Base-by-base conservation (phyloP, 2,797 vertebrate genomes). In the Gallirallus australis region DNA sequence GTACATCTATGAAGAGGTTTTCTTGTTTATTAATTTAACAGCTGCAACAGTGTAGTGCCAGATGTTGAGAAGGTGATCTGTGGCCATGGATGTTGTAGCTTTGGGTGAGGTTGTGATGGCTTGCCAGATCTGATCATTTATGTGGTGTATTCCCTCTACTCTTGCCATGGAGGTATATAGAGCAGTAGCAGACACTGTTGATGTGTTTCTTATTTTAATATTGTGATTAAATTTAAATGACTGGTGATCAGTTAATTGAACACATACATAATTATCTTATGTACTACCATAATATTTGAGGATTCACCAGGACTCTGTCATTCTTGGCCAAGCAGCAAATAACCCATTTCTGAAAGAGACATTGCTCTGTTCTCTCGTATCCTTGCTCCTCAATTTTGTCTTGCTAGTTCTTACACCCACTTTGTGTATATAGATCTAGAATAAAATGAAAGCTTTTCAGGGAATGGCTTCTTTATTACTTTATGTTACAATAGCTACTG, bases 201-300 rank as follows among this genome's bases (percentile, higher is more conserved):
- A 60, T 86, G n/a, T 76, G 9, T 79, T 94, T 69, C 40, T 90
- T 90, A 79, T 93, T 93, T 94, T 92, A 91, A 81, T 90, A 47
- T 40, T 82, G 30, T 80, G 88, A 92, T 95, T 83, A 84, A 87
- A 77, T 85, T 77, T 92, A 84, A 93, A 84, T 87, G 8, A 77
- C 33, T 93, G 59, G 69, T 70, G 64, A 93, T 81, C 63, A 45
- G 31, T 77, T 94, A 90, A 96, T 75, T 85, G 37, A 81, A 50
- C 25, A 35, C 35, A 64, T 86, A 84, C 31, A 47, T 70, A 88
- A 73, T 84, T 69, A 31, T 90, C 56, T 79, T 77, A 59, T 47
- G 33, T 94, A 47, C 53, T 90, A 33, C 30, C 59, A 53, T 45
- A 57, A 39, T 86, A 92, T 76, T 60, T 73, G 68, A 94, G 78